Percentiles rank a stretch among this genome's conserved stretches.
phyloP scores from a whole-genome alignment of 1,140 invertebrate species.

The Ostrea edulis region DNA sequence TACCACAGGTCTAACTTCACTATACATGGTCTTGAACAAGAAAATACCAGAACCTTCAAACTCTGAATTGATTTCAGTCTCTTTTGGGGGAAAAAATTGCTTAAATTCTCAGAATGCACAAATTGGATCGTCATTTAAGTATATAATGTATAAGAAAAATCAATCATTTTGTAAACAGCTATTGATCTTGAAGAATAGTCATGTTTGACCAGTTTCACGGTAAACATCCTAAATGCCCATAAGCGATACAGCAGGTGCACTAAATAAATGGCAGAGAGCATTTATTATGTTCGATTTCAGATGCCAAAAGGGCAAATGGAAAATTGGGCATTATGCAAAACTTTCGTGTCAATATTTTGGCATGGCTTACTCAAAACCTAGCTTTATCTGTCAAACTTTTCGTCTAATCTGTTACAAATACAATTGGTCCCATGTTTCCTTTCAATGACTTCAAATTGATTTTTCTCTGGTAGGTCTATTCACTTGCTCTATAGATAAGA shows the following conservation, averaged over 20 bases:
- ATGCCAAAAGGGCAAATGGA: not conserved
- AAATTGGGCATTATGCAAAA: not conserved
- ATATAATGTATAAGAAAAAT: not conserved
- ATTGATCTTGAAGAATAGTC: slow-evolving; percentile 5
- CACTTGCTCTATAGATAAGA: not conserved
- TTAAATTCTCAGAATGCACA: not conserved
- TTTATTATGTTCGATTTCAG: not conserved
- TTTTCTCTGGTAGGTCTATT: slow-evolving; percentile 30
- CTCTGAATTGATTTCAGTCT: too few relatives aligned
- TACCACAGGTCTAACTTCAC: too few relatives aligned
- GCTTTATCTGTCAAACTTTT: slow-evolving; percentile 24
- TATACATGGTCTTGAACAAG: too few relatives aligned
- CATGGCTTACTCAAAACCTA: not conserved
- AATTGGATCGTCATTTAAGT: not conserved
- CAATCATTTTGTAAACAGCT: not conserved
- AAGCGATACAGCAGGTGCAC: slow-evolving; percentile 8
- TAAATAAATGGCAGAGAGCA: not conserved
- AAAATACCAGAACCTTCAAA: too few relatives aligned
- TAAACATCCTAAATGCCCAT: not conserved
- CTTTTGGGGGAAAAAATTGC: too few relatives aligned
- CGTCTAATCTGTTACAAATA: slow-evolving; percentile 35
- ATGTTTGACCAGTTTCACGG: not conserved
- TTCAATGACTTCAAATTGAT: slow-evolving; percentile 23
- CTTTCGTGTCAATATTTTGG: slow-evolving; percentile 22
- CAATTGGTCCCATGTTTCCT: slow-evolving; percentile 12